Evolutionary conservation across 2,797 vertebrate genomes (phyloP), one percentile per base, ranked within the genome.

Genomic region (Acanthurus leucopareius): DNA sequence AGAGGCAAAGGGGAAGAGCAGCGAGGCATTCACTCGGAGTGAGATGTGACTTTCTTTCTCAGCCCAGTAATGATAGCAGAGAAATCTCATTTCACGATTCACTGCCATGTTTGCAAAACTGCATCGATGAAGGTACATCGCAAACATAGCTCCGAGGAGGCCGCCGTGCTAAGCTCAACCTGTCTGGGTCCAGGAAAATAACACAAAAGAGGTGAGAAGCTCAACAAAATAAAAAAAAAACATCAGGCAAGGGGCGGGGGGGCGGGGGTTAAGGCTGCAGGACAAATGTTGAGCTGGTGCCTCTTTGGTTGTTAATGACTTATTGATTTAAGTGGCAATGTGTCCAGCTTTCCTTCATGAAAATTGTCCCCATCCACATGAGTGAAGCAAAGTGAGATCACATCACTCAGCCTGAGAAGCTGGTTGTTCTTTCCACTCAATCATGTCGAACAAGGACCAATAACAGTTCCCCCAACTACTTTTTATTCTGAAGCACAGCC

Each of bases 81-180:
- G 95, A 45, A 95, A 95, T 94, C 93, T 95, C 88, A 95, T 95
- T 95, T 95, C 94, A 95, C 91, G 89, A 93, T 79, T 94, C 91
- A 77, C 88, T 93, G 95, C 89, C 76, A 35, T 92, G 93, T 94
- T 94, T 93, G 90, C 87, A 88, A 94, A 95, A 79, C 73, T 83
- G 38, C 88, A 77, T 87, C 89, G 59, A 81, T 69, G 69, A 79
- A 82, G 85, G 76, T 84, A 79, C 81, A 79, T 86, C 84, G 84
- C 56, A 19, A 78, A 88, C 81, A 91, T 75, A 79, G 86, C 83
- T 87, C 64, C 9, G 42, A 82, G 82, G 63, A 75, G 75, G 66
- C 54, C 53, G 28, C 42, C 20, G 62, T 47, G 86, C 54, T 22
- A 73, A 85, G 88, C 85, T 88, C 81, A 85, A 90, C 85, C 87